Evolutionary conservation across 2,113 vertebrate species (phyloP), one percentile per base, ranked within the genome.

Genomic region (Chroicocephalus ridibundus): DNA sequence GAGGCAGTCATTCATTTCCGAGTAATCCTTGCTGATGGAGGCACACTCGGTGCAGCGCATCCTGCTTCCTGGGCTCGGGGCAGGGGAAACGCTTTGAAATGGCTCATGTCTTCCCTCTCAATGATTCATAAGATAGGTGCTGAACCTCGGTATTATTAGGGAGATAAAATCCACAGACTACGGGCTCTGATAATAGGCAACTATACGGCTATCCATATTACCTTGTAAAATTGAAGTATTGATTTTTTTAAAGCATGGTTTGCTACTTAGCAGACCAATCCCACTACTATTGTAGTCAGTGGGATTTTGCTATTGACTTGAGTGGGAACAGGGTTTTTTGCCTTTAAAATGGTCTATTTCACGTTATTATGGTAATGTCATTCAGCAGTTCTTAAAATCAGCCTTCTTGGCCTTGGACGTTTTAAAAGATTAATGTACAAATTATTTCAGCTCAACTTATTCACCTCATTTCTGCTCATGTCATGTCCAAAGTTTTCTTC

Each of bases 211-310:
- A 82, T 70, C 93, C 89, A 17, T 85, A 97, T 94, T 95, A 75
- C 84, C 84, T 66, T 88, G 81, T 93, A 94, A 95, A 95, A 95
- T 86, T 88, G 91, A 88, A 87, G 84, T 88, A 97, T 97, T 90
- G 93, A 96, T 97, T 96, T 97, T 94, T 96, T 94, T 91, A 93
- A 90, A 96, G 93, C 94, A 86, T 77, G 93, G 92, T 91, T 94
- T 95, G 92, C 92, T 96, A 88, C 90, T 97, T 92, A 90, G 94
- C 87, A 66, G 93, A 92, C 91, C 95, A 65, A 77, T 95, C 86
- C 78, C 60, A 38, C 82, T 74, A 51, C 91, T 69, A 57, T 51
- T 85, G 81, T 51, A 96, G 89, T 80, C 86, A 51, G 81, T 87
- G 78, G 77, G 81, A 85, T 97, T 96, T 95, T 90, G 84, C 85